Evolutionary conservation across 2,888 invertebrate species (phyloP).

Genomic region (Orthosia incerta): DNA sequence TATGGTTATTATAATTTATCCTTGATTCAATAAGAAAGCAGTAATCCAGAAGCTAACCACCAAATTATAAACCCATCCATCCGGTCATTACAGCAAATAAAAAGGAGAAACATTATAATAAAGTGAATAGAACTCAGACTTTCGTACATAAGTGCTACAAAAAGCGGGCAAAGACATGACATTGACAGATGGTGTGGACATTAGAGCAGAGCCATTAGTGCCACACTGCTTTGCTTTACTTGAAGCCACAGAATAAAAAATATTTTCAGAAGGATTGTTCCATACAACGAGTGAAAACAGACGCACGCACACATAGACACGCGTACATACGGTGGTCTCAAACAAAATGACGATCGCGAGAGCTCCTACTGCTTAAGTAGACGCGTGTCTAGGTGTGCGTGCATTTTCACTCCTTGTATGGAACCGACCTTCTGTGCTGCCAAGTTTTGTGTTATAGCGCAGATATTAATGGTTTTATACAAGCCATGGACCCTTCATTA

Average conservation of each 20-base stretch:
- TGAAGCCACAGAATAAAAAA: constrained; percentile 48
- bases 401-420: background rate
- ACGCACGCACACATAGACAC: background rate
- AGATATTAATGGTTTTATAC: constrained; percentile 79
- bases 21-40: background rate
- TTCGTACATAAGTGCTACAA: constrained; percentile 80
- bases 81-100: constrained; percentile 59
- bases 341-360: background rate
- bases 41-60: constrained; percentile 1
- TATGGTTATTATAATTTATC: background rate
- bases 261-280: background rate
- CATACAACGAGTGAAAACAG: background rate
- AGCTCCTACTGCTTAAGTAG: background rate
- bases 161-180: constrained; percentile 83
- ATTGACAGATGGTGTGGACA: constrained; percentile 87
- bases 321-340: background rate
- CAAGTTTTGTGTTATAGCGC: background rate
- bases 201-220: constrained; percentile 82
- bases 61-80: constrained; percentile 39
- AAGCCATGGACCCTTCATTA: constrained; percentile 58
- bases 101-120: constrained; percentile 71
- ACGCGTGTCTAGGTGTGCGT: background rate
- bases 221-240: constrained; percentile 80
- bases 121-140: constrained; percentile 73
- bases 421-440: constrained; percentile 8